Evolutionary conservation across 2,888 invertebrate genomes (phyloP), one percentile per base, ranked within the genome.

Genomic region (Ceriagrion tenellum): DNA sequence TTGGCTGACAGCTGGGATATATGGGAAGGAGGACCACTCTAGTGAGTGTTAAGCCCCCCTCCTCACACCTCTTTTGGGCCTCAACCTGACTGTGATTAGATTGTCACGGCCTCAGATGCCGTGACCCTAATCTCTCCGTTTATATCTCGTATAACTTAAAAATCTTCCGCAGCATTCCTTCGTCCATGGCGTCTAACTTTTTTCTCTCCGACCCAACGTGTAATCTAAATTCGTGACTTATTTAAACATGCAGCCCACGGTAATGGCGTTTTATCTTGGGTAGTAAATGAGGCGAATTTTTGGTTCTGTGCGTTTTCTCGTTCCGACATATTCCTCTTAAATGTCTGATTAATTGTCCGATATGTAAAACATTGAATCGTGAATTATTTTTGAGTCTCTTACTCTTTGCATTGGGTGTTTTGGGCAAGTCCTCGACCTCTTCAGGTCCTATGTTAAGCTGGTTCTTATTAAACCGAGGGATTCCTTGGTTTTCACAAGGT

Each of bases 101-200:
- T 91, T 63, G 63, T 91, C 63, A 63, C 91, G 90, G 59, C 30
- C 90, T 20, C 55, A 20, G 63, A 91, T 91, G 55, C 59, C 91
- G 91, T 91, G 91, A 63, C 91, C 40, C 91, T 91, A 91, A 91
- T 91, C 59, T 91, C 91, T 63, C 23, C 35, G 18, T 13, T 40
- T 40, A 59, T 40, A 91, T 91, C 63, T 63, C 35, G 91, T 59
- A 56, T 90, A 90, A 30, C 30, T 30, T 59, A 30, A 59, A 90
- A 90, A 59, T 35, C 91, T 63, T 91, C 35, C 6, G 59, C 63
- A 63, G 35, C 91, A 91, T 91, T 91, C 91, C 91, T 40, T 91
- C 91, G 40, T 91, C 91, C 16, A 35, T 30, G 35, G 12, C 26
- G 63, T 91, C 35, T 18, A 20, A 18, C 12, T 40, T 16, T 88